phyloP scores from a whole-genome alignment of 1,140 invertebrate species.

The Centruroides vittatus region DNA sequence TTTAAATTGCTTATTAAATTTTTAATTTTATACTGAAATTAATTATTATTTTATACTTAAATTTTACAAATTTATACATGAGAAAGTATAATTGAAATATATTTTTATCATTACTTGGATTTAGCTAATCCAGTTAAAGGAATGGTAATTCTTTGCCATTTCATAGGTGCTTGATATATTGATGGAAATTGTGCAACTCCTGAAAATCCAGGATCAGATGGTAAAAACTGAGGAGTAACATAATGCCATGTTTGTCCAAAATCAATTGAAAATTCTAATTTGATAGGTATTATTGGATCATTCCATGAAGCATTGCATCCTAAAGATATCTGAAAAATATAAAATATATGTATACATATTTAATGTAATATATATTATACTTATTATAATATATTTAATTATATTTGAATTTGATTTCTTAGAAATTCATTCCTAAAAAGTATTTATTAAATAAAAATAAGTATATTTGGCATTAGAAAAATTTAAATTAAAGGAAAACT shows the following conservation, averaged over 20 bases:
- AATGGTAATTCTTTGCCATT: constrained; percentile 28
- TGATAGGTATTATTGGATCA: constrained; percentile 19
- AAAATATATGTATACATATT: too few species aligned
- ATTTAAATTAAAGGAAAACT: too few species aligned
- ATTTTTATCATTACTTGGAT: constrained; percentile 24
- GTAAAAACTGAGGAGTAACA: constrained; percentile 19
- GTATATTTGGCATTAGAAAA: too few species aligned
- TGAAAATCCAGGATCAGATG: constrained; percentile 25
- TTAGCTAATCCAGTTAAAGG: constrained; percentile 25
- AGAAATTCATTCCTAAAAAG: too few species aligned
- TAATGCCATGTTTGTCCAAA: constrained; percentile 30
- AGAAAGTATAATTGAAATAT: neutral
- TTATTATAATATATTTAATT: too few species aligned
- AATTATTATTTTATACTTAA: too few species aligned
- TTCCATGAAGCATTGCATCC: constrained; percentile 14
- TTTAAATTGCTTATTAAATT: too few species aligned
- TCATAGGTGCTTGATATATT: constrained; percentile 20
- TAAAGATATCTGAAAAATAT: constrained; percentile 6
- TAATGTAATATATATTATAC: too few species aligned
- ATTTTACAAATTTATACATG: neutral
- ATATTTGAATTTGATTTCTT: too few species aligned
- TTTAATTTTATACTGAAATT: too few species aligned
- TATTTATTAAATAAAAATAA: too few species aligned
- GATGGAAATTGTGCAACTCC: constrained; percentile 22
- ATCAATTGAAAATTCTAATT: constrained; percentile 31